These are phyloP conservation scores for Arrhamphus sclerolepis DNA, from an alignment of 2,797 vertebrate species.

Conservation along the genomic window DNA sequence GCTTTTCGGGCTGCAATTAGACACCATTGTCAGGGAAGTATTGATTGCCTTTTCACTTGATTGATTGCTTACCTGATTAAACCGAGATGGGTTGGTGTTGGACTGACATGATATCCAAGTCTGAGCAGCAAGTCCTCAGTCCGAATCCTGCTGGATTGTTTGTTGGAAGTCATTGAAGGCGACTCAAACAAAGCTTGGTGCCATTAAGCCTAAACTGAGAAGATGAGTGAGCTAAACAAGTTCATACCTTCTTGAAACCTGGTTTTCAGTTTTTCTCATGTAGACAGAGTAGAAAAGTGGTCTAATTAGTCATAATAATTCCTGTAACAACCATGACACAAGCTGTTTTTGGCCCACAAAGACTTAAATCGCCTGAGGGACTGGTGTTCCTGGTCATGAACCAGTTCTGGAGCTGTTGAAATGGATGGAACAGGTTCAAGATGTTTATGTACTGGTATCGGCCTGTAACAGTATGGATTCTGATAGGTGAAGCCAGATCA, in stretches of 20 bases:
- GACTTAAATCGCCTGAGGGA: too few species aligned
- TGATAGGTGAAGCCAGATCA: too few species aligned
- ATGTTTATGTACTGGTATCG: too few species aligned
- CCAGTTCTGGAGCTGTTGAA: too few species aligned
- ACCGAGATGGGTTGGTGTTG: slow-evolving; percentile 13
- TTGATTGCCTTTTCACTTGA: slow-evolving; percentile 11
- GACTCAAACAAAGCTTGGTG: background rate
- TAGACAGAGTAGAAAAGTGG: background rate
- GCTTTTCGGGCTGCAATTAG: slow-evolving; percentile 16
- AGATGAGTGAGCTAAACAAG: background rate
- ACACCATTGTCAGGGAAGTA: slow-evolving; percentile 17
- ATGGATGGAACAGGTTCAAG: too few species aligned
- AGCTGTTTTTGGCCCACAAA: too few species aligned
- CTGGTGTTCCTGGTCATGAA: too few species aligned
- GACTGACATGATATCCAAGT: background rate
- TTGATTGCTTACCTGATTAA: slow-evolving; percentile 16
- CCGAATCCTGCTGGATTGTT: background rate
- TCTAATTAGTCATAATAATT: background rate
- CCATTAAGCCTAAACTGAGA: background rate
- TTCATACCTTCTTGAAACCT: background rate
- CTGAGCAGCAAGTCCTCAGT: background rate
- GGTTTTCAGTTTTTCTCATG: background rate
- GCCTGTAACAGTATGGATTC: too few species aligned
- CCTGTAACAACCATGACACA: background rate
- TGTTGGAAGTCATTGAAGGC: background rate